phyloP scores from a whole-genome alignment of 1,140 invertebrate genomes.

The Habropoda laboriosa region DNA sequence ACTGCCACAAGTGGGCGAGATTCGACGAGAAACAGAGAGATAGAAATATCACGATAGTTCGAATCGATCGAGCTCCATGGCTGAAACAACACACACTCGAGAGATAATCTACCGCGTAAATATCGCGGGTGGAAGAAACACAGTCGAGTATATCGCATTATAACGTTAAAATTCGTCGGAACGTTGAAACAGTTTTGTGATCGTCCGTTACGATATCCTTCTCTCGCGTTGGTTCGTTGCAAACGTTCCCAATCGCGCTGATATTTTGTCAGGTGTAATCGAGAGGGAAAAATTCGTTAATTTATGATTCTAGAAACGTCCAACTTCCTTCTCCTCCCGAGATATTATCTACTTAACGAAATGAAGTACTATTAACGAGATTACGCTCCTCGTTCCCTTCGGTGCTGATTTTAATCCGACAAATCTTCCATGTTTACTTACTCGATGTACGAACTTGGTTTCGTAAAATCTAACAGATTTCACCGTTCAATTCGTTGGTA shows the following conservation, averaged over 20 bases:
- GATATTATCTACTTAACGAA: too few species aligned
- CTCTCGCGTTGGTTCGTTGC: background rate
- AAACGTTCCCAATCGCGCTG: too few species aligned
- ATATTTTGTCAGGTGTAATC: background rate
- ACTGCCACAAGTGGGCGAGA: background rate
- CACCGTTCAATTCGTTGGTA: too few species aligned
- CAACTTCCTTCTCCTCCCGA: too few species aligned
- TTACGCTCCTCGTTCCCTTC: too few species aligned
- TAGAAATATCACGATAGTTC: background rate
- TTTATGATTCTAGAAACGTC: background rate
- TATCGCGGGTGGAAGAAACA: constrained; percentile 2
- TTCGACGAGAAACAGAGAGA: background rate
- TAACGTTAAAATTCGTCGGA: background rate
- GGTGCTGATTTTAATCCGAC: too few species aligned
- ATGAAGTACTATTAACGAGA: too few species aligned
- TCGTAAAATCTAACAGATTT: too few species aligned
- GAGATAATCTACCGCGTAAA: constrained; percentile 9
- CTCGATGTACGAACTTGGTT: too few species aligned
- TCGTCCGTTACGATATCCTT: background rate
- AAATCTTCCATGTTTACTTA: too few species aligned
- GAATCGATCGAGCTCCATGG: constrained; percentile 1
- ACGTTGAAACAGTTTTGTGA: background rate
- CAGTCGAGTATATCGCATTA: background rate
- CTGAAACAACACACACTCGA: background rate
- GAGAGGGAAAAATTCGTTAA: too few species aligned